A percentile compares a stretch with the other conserved stretches of the same genome.
These are phyloP conservation scores for Trichopoda pennipes DNA, from an alignment of 2,888 invertebrate species.

Conservation along the genomic window DNA sequence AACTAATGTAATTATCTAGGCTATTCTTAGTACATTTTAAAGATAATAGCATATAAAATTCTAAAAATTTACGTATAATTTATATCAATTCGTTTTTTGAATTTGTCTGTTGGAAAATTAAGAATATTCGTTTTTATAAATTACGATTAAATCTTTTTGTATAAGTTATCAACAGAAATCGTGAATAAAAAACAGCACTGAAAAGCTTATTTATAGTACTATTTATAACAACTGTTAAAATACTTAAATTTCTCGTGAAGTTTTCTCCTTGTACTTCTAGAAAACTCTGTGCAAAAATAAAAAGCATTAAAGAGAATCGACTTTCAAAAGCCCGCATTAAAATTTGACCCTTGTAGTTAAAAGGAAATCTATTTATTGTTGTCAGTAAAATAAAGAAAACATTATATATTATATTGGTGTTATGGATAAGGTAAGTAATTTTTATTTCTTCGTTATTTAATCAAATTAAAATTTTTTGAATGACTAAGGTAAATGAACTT, in stretches of 20 bases:
- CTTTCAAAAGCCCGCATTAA: slow-evolving; percentile 11
- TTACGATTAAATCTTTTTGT: no score
- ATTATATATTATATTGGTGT: slow-evolving; percentile 10
- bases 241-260: slow-evolving; percentile 32
- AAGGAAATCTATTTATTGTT: slow-evolving; percentile 3
- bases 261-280: slow-evolving; percentile 55
- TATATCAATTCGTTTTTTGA: no score
- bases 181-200: neutral
- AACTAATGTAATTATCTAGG: no score
- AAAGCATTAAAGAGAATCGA: slow-evolving; percentile 32
- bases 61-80: no score
- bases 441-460: neutral
- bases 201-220: no score
- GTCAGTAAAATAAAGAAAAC: slow-evolving; percentile 4
- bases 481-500: slow-evolving; percentile 86
- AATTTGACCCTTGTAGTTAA: slow-evolving; percentile 6
- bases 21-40: no score
- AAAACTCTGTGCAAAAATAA: slow-evolving; percentile 51
- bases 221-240: neutral
- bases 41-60: no score
- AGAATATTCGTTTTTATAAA: no score
- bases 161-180: no score
- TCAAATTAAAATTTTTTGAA: neutral
- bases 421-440: slow-evolving; percentile 72
- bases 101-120: no score